phyloP scores from a whole-genome alignment of 1,140 invertebrate genomes.

The Apis mellifera region Amel_HAv3.1 CM009936.2:2078001-2078500 shows the following conservation, averaged over 20 bases:
- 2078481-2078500: neutral
- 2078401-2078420: conserved; percentile 1
- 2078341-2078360: conserved; percentile 24
- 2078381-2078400: conserved; percentile 23
- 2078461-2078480: conserved; percentile 29
- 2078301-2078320: neutral
- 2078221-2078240: too few relatives aligned
- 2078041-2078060: conserved; percentile 86
- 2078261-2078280: neutral
- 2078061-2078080: conserved; percentile 91
- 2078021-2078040: conserved; percentile 77
- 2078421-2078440: conserved; percentile 25
- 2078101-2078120: conserved; percentile 92
- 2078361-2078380: conserved; percentile 7
- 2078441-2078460: conserved; percentile 1
- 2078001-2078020: conserved; percentile 65
- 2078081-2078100: conserved; percentile 91
- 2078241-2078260: too few relatives aligned
- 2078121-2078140: conserved; percentile 93
- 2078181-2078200: neutral
- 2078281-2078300: neutral
- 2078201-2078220: neutral
- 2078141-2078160: conserved; percentile 46
- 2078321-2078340: conserved; percentile 19
- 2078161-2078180: neutral